These are phyloP conservation scores for Bradypodion ventrale DNA, from an alignment of 2,797 vertebrate species.

Conservation along the genomic window DNA sequence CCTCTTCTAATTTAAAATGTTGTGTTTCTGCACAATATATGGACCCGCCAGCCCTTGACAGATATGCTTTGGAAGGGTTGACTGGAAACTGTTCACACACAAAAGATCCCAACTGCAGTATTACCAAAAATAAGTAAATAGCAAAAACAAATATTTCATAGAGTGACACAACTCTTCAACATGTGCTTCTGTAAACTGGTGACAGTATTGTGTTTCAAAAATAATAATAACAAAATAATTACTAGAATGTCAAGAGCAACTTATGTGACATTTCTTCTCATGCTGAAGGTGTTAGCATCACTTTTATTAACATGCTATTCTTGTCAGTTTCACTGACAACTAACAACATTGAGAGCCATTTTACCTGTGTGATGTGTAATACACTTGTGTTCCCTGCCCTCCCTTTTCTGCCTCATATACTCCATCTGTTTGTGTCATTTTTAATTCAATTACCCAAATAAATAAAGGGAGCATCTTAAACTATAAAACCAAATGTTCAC, in stretches of 20 bases:
- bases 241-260: background rate
- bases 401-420: background rate
- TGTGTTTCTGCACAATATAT: background rate
- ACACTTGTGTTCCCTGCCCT: background rate
- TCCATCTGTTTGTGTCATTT: constrained; percentile 6
- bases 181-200: background rate
- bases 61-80: background rate
- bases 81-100: background rate
- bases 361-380: background rate
- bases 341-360: background rate
- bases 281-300: background rate
- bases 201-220: background rate
- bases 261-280: background rate
- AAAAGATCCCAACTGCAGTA: background rate
- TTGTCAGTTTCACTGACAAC: background rate
- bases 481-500: too few species aligned
- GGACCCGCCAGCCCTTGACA: background rate
- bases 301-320: background rate
- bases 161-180: background rate
- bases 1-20: constrained; percentile 45
- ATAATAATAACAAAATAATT: background rate
- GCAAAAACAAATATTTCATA: background rate
- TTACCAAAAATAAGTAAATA: background rate
- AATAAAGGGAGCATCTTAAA: constrained; percentile 18
- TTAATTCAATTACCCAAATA: constrained; percentile 24